Conservation (phyloP, 1,140 invertebrate species). For the Drosophila teissieri region DNA sequence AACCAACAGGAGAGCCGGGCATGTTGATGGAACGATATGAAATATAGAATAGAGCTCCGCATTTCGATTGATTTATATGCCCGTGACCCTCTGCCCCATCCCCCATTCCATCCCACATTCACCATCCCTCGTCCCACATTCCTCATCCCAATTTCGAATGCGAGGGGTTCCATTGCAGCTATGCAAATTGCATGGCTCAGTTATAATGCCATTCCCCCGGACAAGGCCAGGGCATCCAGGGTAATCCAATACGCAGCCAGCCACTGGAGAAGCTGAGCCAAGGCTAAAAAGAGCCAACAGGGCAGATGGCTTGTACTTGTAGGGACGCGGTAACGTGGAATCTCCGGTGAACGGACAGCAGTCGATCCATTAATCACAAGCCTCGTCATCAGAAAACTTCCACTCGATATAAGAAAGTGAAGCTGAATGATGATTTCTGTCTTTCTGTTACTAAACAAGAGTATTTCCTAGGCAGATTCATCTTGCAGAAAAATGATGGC, state of each 20-base stretch:
- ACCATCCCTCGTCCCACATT: too few species aligned
- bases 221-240: slow-evolving; percentile 37
- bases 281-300: slow-evolving; percentile 14
- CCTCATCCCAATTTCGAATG: neutral
- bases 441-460: too few species aligned
- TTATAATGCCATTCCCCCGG: slow-evolving; percentile 60
- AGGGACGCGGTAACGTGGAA: slow-evolving; percentile 18
- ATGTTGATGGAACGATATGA: slow-evolving; percentile 49
- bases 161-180: neutral
- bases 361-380: neutral
- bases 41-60: slow-evolving; percentile 49
- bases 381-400: neutral
- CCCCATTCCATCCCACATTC: too few species aligned
- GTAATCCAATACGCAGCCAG: slow-evolving; percentile 58
- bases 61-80: slow-evolving; percentile 53
- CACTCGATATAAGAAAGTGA: neutral
- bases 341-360: neutral
- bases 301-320: slow-evolving; percentile 16
- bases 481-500: neutral
- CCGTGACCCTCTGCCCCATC: slow-evolving; percentile 22
- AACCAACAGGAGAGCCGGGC: slow-evolving; percentile 32
- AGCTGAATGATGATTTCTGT: neutral
- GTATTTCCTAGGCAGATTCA: too few species aligned
- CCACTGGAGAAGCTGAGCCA: slow-evolving; percentile 26
- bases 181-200: slow-evolving; percentile 74